Percentiles rank a stretch among this genome's conserved stretches.
Evolutionary conservation across 1,140 invertebrate species (phyloP).

Genomic region (Cylas formicarius): DNA sequence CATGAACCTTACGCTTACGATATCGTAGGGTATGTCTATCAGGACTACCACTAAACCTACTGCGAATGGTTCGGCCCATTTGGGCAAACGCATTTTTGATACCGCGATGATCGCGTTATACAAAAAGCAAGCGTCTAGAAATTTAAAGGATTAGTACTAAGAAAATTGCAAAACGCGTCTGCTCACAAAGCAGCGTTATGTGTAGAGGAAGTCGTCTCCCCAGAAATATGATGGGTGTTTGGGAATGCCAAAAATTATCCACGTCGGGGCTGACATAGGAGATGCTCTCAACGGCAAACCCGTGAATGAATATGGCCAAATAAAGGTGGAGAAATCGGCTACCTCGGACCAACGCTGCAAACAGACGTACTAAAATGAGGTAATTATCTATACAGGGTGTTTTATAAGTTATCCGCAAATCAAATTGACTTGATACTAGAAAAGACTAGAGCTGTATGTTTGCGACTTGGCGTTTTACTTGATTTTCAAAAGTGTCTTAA

Average conservation of each 20-base stretch:
- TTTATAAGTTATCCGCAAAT: too few species aligned
- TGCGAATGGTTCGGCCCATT: slow-evolving; percentile 63
- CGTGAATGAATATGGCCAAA: slow-evolving; percentile 60
- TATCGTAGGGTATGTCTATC: slow-evolving; percentile 75
- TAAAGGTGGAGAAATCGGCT: slow-evolving; percentile 65
- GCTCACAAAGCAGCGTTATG: slow-evolving; percentile 66
- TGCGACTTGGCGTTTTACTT: too few species aligned
- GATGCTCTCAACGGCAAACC: slow-evolving; percentile 54
- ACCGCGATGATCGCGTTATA: slow-evolving; percentile 63
- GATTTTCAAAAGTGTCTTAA: too few species aligned
- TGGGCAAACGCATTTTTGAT: slow-evolving; percentile 54
- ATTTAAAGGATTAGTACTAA: slow-evolving; percentile 8
- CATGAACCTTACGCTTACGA: slow-evolving; percentile 68
- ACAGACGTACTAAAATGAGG: too few species aligned
- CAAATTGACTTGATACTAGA: slow-evolving; percentile 3
- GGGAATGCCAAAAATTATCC: slow-evolving; percentile 75
- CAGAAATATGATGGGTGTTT: slow-evolving; percentile 62
- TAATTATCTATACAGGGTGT: too few species aligned
- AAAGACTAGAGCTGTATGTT: slow-evolving; percentile 1
- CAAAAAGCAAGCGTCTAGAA: slow-evolving; percentile 70
- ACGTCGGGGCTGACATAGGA: slow-evolving; percentile 56
- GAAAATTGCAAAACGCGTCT: slow-evolving; percentile 6
- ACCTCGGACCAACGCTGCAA: slow-evolving; percentile 56
- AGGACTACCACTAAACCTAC: slow-evolving; percentile 67
- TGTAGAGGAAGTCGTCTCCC: slow-evolving; percentile 61